Conservation (phyloP, 1,140 invertebrate genomes). For the Brachionus calyciflorus region DNA sequence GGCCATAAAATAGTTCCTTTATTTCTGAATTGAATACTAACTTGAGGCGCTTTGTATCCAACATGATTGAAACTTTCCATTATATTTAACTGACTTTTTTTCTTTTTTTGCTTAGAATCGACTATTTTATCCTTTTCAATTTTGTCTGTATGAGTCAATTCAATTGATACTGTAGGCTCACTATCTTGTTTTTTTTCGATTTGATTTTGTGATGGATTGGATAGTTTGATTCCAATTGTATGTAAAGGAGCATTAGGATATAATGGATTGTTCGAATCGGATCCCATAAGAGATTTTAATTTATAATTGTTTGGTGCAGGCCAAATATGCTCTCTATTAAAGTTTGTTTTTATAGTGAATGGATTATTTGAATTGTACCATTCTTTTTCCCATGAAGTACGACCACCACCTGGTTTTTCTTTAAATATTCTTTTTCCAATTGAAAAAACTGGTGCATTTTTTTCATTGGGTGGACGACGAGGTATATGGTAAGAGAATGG, state of each 20-base stretch:
- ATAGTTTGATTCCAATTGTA: background rate
- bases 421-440: slow-evolving; percentile 19
- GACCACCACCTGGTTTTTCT: slow-evolving; percentile 34
- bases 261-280: background rate
- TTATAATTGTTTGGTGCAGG: slow-evolving; percentile 11
- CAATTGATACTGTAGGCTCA: no score
- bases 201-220: background rate
- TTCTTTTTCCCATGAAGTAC: slow-evolving; percentile 39
- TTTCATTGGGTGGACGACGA: slow-evolving; percentile 16
- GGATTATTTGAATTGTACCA: slow-evolving; percentile 29
- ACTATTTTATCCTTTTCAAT: background rate
- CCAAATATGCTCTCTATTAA: slow-evolving; percentile 2
- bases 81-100: background rate
- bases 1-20: slow-evolving; percentile 38
- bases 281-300: slow-evolving; percentile 2
- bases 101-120: background rate
- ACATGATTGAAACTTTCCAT: slow-evolving; percentile 39
- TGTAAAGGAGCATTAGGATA: background rate
- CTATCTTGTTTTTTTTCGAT: slow-evolving; percentile 28
- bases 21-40: slow-evolving; percentile 39
- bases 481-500: slow-evolving; percentile 37
- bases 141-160: background rate
- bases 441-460: background rate
- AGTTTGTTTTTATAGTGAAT: slow-evolving; percentile 22
- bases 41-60: slow-evolving; percentile 12